phyloP scores from a whole-genome alignment of 2,888 invertebrate genomes.

The Orthosia gothica region DNA sequence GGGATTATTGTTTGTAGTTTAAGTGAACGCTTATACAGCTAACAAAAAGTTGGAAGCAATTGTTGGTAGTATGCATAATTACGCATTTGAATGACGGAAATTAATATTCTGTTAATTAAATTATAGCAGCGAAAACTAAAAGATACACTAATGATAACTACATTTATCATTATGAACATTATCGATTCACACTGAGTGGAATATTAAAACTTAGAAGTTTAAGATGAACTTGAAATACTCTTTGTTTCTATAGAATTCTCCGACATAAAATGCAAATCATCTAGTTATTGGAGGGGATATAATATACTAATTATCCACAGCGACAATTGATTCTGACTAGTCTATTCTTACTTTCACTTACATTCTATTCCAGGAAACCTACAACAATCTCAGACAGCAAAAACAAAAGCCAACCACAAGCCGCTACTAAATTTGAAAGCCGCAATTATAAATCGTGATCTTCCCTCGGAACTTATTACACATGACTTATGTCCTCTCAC shows the following conservation, averaged over 20 bases:
- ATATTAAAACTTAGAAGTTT: no score
- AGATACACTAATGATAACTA: background rate
- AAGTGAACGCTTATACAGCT: background rate
- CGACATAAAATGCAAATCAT: background rate
- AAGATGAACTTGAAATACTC: background rate
- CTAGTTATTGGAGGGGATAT: no score
- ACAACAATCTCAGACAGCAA: slow-evolving; percentile 37
- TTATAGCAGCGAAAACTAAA: background rate
- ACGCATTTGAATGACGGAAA: background rate
- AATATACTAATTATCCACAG: background rate
- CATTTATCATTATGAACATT: background rate
- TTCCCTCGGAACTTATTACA: slow-evolving; percentile 75
- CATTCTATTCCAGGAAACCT: slow-evolving; percentile 37
- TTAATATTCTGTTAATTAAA: background rate
- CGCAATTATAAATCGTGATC: slow-evolving; percentile 71
- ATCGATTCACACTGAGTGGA: background rate
- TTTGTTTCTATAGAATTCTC: background rate
- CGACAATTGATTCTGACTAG: background rate
- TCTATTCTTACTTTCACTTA: slow-evolving; percentile 28
- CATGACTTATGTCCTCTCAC: slow-evolving; percentile 74
- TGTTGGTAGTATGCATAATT: background rate
- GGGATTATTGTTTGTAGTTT: slow-evolving; percentile 36
- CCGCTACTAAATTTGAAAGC: slow-evolving; percentile 62
- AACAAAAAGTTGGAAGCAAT: background rate
- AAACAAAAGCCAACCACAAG: slow-evolving; percentile 49